Base-by-base conservation (phyloP, 2,888 invertebrate genomes). In the Mythimna lalbum region DNA sequence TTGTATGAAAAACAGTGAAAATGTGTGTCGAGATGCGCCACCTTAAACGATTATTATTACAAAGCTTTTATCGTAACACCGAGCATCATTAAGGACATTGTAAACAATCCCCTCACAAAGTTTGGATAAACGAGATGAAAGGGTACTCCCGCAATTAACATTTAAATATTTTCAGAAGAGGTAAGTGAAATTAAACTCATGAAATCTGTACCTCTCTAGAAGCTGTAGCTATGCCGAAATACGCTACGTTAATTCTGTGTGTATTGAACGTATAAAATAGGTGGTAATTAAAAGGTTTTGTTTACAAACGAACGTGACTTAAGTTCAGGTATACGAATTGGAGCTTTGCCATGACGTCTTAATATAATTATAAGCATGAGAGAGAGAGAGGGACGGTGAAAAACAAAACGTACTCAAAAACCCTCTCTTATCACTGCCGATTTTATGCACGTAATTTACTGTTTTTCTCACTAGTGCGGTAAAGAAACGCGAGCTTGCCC, bases 31-130 rank as follows among this genome's bases (percentile, higher is more conserved):
- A n/a, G n/a, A n/a, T n/a, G n/a, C n/a, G n/a, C n/a, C n/a, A n/a
- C n/a, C n/a, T n/a, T n/a, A 89, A 88, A 85, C 84, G 87, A 86
- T 89, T 84, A 90, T 90, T 89, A 89, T 90, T 89, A 89, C 86
- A 88, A 89, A 88, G 88, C 87, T 89, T 90, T 90, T 89, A 91
- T 87, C 87, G 82, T 81, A 73, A 86, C 82, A 82, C 81, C 81
- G 80, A 87, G 87, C 84, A 89, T 90, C 91, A 91, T 91, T 91
- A 91, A 86, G 86, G 86, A 86, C 89, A 91, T 88, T 90, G 90
- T 90, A 91, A 91, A 91, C 91, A 92, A 92, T 90, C 87, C 89
- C 73, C 83, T 86, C 84, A 86, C 88, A 87, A 89, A 90, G 88
- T 90, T 91, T 87, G 85, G 84, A 89, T 89, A 89, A 91, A 87